Percentiles rank a stretch among this genome's conserved stretches.
These are phyloP conservation scores for Megamerina dolium DNA, from an alignment of 2,888 invertebrate species.

Conservation along the genomic window DNA sequence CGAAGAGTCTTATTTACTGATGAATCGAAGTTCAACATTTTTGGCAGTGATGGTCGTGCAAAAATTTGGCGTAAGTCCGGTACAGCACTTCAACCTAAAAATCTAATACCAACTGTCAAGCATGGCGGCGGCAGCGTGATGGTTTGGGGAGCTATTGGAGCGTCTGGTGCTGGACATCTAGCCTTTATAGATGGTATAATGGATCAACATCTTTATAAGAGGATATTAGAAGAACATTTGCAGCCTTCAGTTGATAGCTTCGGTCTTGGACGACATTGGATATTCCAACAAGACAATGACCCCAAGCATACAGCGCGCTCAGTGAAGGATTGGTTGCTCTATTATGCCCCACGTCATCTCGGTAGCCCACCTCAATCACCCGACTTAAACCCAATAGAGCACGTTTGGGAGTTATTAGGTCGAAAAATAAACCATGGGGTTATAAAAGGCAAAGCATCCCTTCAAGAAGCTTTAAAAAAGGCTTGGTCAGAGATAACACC, in stretches of 20 bases:
- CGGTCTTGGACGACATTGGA: constrained; percentile 6
- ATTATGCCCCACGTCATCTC: constrained; percentile 7
- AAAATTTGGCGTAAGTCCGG: not conserved
- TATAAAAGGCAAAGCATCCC: not conserved
- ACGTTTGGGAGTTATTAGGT: not conserved
- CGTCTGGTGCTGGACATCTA: constrained; percentile 9
- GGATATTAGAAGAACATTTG: constrained; percentile 10
- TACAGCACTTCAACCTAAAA: too few species aligned
- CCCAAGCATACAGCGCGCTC: constrained; percentile 4
- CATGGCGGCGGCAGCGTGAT: constrained; percentile 12
- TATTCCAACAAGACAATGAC: constrained; percentile 10
- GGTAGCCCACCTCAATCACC: constrained; percentile 6
- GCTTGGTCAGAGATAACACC: constrained; percentile 3
- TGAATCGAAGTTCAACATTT: constrained; percentile 3
- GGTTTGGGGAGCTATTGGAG: too few species aligned
- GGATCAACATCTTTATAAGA: constrained; percentile 7
- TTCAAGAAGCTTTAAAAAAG: constrained; percentile 5
- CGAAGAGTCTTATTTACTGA: not conserved
- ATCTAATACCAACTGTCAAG: too few species aligned
- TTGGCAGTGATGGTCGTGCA: constrained; percentile 1
- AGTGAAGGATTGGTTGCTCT: constrained; percentile 7
- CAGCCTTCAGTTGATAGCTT: not conserved
- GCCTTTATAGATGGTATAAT: constrained; percentile 9
- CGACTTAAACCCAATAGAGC: constrained; percentile 9
- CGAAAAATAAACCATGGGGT: not conserved